Evolutionary conservation across 2,888 invertebrate genomes (phyloP), one percentile per base, ranked within the genome.

Genomic region (Pristionchus fissidentatus): DNA sequence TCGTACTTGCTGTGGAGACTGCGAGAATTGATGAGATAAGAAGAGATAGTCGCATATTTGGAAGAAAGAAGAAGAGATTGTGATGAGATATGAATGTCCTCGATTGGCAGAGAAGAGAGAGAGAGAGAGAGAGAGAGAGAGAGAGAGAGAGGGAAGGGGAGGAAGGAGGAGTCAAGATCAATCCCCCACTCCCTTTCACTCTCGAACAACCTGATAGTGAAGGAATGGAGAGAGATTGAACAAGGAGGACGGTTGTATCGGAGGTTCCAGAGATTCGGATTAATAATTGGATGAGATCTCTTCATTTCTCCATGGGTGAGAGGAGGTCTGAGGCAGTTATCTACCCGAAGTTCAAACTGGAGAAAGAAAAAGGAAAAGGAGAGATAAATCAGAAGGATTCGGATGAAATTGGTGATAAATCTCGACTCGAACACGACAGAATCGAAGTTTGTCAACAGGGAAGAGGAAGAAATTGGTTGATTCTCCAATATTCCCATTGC

Each of bases 1-100:
- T 38, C 52, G 32, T 78, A 78, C 78, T 52, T 49, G 78, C 41
- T 41, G 32, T 75, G 22, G 75, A 15, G n/a, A 55, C 7, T 29
- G 26, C 29, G n/a, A 78, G 78, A 32, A 41, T 49, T 10, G 35
- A 49, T 52, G 38, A 78, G 78, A 52, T 32, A 35, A 78, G 55
- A 52, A 52, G 78, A 32, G 32, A 35, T 7, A 49, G 32, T 49
- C 29, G 52, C 78, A 43, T 75, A 66, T 66, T 66, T 38, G 75
- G 46, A 75, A n/a, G 22, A 43, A 75, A 26, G 46, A 75, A 46
- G 43, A 38, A 29, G 38, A 38, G 46, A 29, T 29, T 7, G 32
- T 10, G 70, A 60, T 15, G 29, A 60, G 60, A 8, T 15, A n/a
- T 41, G 26, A 15, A n/a, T 75, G n/a, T 15, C 43, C n/a, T n/a